Conservation (phyloP, 2,113 vertebrate species). For the Camelus bactrianus region DNA sequence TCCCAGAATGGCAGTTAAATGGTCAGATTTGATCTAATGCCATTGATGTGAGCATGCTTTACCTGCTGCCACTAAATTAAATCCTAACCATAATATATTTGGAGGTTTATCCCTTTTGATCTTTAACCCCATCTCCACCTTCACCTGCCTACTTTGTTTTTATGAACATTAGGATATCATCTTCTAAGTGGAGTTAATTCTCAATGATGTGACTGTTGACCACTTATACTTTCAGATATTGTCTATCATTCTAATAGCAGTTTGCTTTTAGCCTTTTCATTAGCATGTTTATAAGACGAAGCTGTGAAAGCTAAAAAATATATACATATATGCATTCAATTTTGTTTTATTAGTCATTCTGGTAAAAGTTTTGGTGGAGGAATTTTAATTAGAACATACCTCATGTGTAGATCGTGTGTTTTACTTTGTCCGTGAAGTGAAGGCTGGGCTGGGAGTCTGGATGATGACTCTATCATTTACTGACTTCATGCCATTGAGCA, state of each 20-base stretch:
- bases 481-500: not conserved
- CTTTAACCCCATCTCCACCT: not conserved
- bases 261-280: not conserved
- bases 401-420: not conserved
- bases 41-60: not conserved
- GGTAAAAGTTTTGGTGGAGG: slow-evolving; percentile 18
- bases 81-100: not conserved
- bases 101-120: not conserved
- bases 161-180: not conserved
- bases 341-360: slow-evolving; percentile 30
- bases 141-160: not conserved
- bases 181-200: not conserved
- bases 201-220: not conserved
- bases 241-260: not conserved
- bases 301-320: slow-evolving; percentile 1
- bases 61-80: not conserved
- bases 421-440: not conserved
- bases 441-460: not conserved
- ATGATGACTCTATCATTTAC: not conserved
- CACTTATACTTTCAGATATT: not conserved
- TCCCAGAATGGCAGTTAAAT: slow-evolving; percentile 18
- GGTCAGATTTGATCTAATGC: not conserved
- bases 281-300: not conserved
- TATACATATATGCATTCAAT: not conserved
- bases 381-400: not conserved